Evolutionary conservation across 2,113 vertebrate species (phyloP).

Genomic region (Dipodomys spectabilis): DNA sequence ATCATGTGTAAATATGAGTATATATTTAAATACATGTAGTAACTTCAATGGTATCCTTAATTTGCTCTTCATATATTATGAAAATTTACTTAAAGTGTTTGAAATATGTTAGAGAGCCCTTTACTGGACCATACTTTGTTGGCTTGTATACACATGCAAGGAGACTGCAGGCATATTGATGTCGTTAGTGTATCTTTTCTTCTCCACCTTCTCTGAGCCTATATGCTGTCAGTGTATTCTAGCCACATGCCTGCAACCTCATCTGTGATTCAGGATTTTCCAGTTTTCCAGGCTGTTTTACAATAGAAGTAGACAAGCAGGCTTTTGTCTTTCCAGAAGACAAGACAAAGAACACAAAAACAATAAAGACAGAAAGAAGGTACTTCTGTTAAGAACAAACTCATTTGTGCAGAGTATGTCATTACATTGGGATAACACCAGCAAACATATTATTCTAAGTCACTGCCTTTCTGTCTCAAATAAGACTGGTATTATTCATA

Average conservation of each 20-base stretch:
- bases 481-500: accelerated
- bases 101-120: neutral
- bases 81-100: neutral
- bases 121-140: neutral
- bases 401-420: neutral
- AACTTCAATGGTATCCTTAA: neutral
- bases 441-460: neutral
- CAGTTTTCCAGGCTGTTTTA: neutral
- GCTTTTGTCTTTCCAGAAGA: neutral
- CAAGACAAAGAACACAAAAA: neutral
- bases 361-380: neutral
- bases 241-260: neutral
- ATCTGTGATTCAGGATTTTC: neutral
- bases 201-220: neutral
- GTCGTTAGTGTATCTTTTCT: neutral
- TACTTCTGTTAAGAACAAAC: neutral
- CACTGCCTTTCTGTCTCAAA: neutral
- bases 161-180: neutral
- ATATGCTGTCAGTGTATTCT: neutral
- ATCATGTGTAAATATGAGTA: neutral
- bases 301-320: accelerated
- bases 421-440: accelerated
- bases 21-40: neutral
- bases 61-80: neutral
- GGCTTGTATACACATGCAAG: neutral